Percentiles rank a stretch among this genome's conserved stretches.
These are phyloP conservation scores for Lydus trimaculatus DNA, from an alignment of 2,888 invertebrate species.

Conservation along the genomic window DNA sequence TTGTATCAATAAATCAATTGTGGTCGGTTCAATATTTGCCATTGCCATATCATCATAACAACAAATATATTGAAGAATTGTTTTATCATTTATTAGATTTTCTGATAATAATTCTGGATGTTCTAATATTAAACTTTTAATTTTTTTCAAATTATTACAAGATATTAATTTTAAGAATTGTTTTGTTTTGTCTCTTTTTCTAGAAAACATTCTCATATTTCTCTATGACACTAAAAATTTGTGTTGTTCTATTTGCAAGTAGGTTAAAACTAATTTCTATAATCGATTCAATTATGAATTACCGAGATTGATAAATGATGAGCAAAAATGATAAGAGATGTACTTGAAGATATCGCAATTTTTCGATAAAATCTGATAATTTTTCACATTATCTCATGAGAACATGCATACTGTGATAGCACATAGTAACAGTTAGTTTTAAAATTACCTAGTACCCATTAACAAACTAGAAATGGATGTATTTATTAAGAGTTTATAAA, in stretches of 20 bases:
- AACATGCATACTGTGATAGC: too few relatives aligned
- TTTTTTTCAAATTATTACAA: background rate
- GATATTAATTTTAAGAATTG: background rate
- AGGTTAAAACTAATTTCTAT: background rate
- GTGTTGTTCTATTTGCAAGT: background rate
- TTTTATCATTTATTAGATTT: background rate
- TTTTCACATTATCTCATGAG: too few relatives aligned
- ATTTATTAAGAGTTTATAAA: too few relatives aligned
- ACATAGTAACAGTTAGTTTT: too few relatives aligned
- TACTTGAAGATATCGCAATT: too few relatives aligned
- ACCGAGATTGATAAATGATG: background rate
- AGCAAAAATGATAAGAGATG: background rate
- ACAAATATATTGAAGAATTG: conserved; percentile 2
- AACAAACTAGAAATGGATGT: too few relatives aligned
- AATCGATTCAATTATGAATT: background rate
- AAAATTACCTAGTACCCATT: too few relatives aligned
- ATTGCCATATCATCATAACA: conserved; percentile 1
- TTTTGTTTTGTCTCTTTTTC: background rate
- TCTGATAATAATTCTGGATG: background rate
- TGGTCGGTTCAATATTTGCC: background rate
- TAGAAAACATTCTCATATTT: background rate
- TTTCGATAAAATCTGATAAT: too few relatives aligned
- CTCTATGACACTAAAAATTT: background rate
- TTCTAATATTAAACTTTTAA: background rate
- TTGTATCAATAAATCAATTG: conserved; percentile 19